Evolutionary conservation across 1,140 invertebrate species (phyloP).

Genomic region (Lepidurus couesii): DNA sequence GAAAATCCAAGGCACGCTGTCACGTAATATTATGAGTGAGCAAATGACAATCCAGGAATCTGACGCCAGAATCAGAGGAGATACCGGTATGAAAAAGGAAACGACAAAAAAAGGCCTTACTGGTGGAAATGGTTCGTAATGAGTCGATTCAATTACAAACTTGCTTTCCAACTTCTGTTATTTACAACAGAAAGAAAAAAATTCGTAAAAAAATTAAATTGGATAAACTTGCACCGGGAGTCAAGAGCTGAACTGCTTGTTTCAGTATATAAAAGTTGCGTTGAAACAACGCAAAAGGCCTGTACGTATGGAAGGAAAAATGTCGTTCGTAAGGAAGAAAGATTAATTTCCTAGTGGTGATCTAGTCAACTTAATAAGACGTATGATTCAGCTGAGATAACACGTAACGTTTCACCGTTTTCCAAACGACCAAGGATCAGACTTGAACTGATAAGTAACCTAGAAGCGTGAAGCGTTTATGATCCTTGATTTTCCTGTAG

Average conservation of each 20-base stretch:
- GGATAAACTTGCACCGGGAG: neutral
- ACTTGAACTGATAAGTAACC: neutral
- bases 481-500: neutral
- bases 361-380: neutral
- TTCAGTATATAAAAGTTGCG: neutral
- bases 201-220: neutral
- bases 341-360: neutral
- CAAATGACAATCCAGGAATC: conserved; percentile 3
- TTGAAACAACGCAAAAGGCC: conserved; percentile 12
- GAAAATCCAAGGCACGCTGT: conserved; percentile 17
- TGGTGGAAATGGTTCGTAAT: conserved; percentile 5
- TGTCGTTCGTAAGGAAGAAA: neutral
- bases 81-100: neutral
- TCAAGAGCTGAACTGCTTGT: neutral
- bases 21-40: conserved; percentile 22
- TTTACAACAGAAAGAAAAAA: neutral
- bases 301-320: conserved; percentile 19
- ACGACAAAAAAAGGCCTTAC: conserved; percentile 1
- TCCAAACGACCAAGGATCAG: neutral
- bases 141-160: conserved; percentile 15
- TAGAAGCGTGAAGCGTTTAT: neutral
- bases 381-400: neutral
- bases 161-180: neutral
- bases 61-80: neutral
- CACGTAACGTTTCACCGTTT: neutral